phyloP scores from a whole-genome alignment of 2,113 vertebrate genomes.

The Rhinolophus sinicus region DNA sequence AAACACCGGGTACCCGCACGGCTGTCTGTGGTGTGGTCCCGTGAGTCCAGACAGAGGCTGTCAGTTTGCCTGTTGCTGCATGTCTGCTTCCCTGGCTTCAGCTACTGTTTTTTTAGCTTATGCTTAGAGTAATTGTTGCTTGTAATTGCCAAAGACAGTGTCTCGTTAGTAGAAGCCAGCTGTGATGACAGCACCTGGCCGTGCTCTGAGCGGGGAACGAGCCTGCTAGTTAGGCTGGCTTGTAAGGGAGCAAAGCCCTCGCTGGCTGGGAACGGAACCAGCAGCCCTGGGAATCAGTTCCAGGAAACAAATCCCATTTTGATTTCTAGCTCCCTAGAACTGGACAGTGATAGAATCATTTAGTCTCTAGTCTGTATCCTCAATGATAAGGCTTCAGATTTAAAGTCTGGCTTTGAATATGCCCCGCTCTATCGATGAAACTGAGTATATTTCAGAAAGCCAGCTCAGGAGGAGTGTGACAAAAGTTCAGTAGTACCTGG shows the following conservation, averaged over 20 bases:
- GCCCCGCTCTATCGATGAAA: background rate
- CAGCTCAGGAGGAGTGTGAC: background rate
- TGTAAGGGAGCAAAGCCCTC: background rate
- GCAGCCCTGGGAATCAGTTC: background rate
- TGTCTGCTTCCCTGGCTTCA: slow-evolving; percentile 8
- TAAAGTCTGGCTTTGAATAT: background rate
- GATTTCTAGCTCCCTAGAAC: background rate
- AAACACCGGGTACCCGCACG: background rate
- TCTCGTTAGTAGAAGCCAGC: background rate
- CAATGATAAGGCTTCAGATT: background rate
- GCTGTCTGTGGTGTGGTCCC: background rate
- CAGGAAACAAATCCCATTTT: background rate
- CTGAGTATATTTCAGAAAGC: background rate
- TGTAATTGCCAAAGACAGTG: background rate
- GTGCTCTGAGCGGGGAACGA: background rate
- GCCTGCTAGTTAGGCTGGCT: background rate
- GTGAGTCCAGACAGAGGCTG: background rate
- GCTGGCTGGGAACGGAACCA: background rate
- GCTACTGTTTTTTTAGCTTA: background rate
- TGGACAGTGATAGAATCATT: background rate
- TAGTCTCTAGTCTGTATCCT: background rate
- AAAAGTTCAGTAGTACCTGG: background rate
- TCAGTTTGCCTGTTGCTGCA: background rate
- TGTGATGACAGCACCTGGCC: background rate
- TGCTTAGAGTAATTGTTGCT: background rate